These are phyloP conservation scores for Strigamia crassipes DNA, from an alignment of 2,888 invertebrate species.

Conservation along the genomic window DNA sequence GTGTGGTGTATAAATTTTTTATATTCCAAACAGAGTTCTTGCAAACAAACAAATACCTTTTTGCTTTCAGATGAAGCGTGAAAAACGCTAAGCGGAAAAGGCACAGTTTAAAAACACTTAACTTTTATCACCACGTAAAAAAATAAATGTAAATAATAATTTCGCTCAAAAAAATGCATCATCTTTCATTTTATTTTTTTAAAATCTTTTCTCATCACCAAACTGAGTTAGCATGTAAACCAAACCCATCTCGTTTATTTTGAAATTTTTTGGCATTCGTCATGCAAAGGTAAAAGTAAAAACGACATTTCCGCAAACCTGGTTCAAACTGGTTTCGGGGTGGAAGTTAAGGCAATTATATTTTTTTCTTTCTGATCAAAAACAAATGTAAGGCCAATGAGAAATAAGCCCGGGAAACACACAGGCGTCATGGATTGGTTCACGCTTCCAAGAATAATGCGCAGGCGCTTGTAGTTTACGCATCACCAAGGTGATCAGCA, in stretches of 20 bases:
- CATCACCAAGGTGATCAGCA: constrained; percentile 22
- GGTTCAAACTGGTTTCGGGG: neutral
- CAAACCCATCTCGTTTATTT: neutral
- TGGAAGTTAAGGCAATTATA: neutral
- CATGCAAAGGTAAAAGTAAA: neutral
- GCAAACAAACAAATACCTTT: no score
- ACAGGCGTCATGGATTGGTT: neutral
- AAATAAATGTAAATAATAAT: no score
- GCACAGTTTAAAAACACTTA: no score
- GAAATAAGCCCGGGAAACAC: constrained; percentile 15
- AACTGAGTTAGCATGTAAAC: neutral
- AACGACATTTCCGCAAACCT: constrained; percentile 24
- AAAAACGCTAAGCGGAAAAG: no score
- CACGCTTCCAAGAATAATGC: neutral
- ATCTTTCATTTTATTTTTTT: no score
- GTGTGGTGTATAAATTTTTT: no score
- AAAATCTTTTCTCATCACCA: neutral
- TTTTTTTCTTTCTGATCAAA: neutral
- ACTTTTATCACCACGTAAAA: no score
- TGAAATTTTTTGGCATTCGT: neutral
- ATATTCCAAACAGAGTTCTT: no score
- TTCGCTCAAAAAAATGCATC: no score
- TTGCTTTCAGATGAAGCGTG: no score
- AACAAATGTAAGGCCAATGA: neutral
- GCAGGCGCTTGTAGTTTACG: neutral